Conservation (phyloP, 2,888 invertebrate species). For the Malachius bipustulatus region DNA sequence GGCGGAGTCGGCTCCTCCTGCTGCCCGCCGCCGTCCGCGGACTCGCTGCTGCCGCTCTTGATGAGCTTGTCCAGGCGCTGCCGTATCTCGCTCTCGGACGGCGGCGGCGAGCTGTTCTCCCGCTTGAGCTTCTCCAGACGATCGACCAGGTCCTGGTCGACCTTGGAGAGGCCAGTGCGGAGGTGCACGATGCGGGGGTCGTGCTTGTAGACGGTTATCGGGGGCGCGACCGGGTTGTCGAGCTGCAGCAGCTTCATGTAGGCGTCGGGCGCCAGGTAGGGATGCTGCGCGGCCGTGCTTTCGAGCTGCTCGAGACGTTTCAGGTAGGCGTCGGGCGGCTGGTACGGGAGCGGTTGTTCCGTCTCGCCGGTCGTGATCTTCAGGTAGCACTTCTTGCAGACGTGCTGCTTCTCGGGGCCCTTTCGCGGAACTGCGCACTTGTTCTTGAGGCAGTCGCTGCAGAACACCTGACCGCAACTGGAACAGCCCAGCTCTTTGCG, state of each 20-base stretch:
- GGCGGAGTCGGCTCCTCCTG: too few species aligned
- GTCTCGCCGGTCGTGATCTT: conserved; percentile 28
- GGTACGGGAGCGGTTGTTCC: conserved; percentile 19
- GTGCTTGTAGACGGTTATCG: conserved; percentile 43
- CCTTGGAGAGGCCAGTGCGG: conserved; percentile 37
- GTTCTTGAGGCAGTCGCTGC: conserved; percentile 66
- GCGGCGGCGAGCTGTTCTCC: conserved; percentile 38
- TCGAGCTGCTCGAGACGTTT: conserved; percentile 34
- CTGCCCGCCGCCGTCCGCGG: conserved; percentile 45
- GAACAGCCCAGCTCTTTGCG: conserved; percentile 74
- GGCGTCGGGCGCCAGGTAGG: conserved; percentile 29
- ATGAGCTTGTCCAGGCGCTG: conserved; percentile 54
- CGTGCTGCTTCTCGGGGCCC: conserved; percentile 50
- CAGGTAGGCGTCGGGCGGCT: conserved; percentile 46
- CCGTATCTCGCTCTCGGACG: conserved; percentile 53
- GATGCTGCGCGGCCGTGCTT: conserved; percentile 5
- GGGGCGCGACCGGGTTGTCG: conserved; percentile 44
- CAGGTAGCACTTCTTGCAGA: conserved; percentile 47
- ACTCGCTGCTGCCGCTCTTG: too few species aligned
- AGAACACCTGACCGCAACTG: conserved; percentile 72
- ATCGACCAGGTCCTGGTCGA: conserved; percentile 51
- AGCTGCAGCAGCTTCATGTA: conserved; percentile 43
- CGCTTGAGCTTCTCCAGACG: conserved; percentile 57
- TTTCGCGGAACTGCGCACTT: conserved; percentile 53
- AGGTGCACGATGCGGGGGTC: conserved; percentile 30